These are phyloP conservation scores for Chrysolina haemoptera DNA, from an alignment of 2,888 invertebrate genomes.

Conservation along the genomic window DNA sequence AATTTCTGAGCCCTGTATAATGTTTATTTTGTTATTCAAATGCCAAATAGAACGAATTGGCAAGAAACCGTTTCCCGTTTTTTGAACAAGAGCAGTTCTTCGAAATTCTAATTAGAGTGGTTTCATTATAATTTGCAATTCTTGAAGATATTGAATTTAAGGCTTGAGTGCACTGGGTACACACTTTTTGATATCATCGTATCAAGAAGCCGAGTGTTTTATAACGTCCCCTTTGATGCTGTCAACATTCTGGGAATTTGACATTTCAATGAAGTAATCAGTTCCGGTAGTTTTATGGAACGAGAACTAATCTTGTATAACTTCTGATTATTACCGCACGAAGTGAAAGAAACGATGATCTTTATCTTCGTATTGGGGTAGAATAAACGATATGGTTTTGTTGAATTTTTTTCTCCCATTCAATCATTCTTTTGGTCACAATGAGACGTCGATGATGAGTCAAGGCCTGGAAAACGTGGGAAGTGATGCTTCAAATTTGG, in stretches of 20 bases:
- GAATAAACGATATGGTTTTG: conserved; percentile 27
- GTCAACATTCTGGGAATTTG: conserved; percentile 59
- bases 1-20: too few relatives aligned
- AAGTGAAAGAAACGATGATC: conserved; percentile 17
- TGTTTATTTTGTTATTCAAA: not conserved
- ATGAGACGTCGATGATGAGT: conserved; percentile 3
- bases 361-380: conserved; percentile 17
- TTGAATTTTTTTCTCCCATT: conserved; percentile 2
- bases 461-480: not conserved
- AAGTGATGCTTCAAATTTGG: not conserved
- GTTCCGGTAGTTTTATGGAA: conserved; percentile 58
- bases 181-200: conserved; percentile 33
- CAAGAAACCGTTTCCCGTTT: not conserved
- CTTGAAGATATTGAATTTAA: conserved; percentile 23
- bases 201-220: conserved; percentile 28
- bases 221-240: conserved; percentile 40
- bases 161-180: conserved; percentile 20
- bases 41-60: not conserved
- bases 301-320: conserved; percentile 58
- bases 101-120: not conserved
- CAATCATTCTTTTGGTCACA: conserved; percentile 7
- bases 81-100: not conserved
- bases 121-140: not conserved
- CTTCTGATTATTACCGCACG: conserved; percentile 57
- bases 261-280: conserved; percentile 60